Conservation (phyloP, 2,113 vertebrate species). For the Centropus unirufus region DNA sequence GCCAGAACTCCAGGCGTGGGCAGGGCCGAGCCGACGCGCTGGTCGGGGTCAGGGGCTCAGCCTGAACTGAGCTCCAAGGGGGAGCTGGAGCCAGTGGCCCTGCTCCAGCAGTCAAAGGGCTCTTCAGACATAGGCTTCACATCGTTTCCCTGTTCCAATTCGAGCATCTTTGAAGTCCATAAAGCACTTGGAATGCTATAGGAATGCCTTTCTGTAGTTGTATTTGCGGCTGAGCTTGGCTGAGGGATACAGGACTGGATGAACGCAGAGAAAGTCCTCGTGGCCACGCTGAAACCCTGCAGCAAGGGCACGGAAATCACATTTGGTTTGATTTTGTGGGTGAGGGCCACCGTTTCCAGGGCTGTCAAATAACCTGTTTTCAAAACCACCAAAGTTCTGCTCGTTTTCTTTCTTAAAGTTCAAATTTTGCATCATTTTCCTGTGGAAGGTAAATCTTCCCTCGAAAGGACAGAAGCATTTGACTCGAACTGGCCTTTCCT, state of each 20-base stretch:
- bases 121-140: not conserved
- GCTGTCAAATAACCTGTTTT: not conserved
- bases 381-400: not conserved
- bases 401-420: not conserved
- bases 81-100: not conserved
- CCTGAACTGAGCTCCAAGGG: too few relatives aligned
- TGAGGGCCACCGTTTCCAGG: not conserved
- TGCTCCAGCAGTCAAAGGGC: not conserved
- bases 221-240: not conserved
- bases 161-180: not conserved
- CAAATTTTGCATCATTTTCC: not conserved
- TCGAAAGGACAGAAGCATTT: not conserved
- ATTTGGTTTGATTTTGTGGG: not conserved
- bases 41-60: too few relatives aligned
- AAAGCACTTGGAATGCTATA: not conserved
- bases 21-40: too few relatives aligned
- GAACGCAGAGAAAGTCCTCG: not conserved
- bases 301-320: not conserved
- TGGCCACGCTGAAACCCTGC: not conserved
- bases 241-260: not conserved
- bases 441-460: not conserved
- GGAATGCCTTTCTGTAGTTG: not conserved
- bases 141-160: not conserved
- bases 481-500: not conserved
- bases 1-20: too few relatives aligned